Evolutionary conservation across 2,888 invertebrate genomes (phyloP).

Genomic region (Chloroclystis v-ata): DNA sequence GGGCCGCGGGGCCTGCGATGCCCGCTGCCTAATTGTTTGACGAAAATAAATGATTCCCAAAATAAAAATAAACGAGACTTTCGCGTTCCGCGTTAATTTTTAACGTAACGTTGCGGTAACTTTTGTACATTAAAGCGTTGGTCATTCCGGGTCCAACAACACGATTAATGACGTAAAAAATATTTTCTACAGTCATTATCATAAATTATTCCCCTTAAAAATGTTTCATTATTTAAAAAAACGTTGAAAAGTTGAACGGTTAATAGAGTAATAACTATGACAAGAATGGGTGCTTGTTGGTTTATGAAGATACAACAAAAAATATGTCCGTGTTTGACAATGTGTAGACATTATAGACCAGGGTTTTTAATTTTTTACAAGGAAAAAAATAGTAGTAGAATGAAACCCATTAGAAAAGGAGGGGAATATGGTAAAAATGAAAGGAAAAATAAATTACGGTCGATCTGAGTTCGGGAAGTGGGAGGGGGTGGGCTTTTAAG

Average conservation of each 20-base stretch:
- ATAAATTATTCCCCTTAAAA: conserved; percentile 3
- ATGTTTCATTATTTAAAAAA: conserved; percentile 21
- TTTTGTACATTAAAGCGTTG: conserved; percentile 44
- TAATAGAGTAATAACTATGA: conserved; percentile 56
- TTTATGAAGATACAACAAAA: conserved; percentile 48
- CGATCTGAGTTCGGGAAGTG: too few species aligned
- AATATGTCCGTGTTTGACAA: conserved; percentile 50
- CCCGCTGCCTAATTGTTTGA: conserved; percentile 71
- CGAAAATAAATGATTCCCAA: conserved; percentile 75
- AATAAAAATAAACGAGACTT: conserved; percentile 74
- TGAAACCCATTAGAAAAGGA: too few species aligned
- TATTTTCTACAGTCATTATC: not conserved
- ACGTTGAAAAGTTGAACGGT: conserved; percentile 39
- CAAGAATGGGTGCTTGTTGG: conserved; percentile 28
- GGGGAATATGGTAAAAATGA: too few species aligned
- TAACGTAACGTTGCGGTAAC: conserved; percentile 56
- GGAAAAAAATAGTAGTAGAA: too few species aligned
- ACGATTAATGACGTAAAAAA: conserved; percentile 25
- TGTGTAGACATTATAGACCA: conserved; percentile 68
- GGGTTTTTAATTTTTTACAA: too few species aligned
- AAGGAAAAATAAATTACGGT: too few species aligned
- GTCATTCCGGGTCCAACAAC: conserved; percentile 37
- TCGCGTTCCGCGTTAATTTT: conserved; percentile 69
- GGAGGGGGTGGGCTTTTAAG: too few species aligned
- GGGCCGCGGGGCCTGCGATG: conserved; percentile 52